A percentile compares a stretch with the other conserved stretches of the same genome.
These are phyloP conservation scores for Pogoniulus pusillus DNA, from an alignment of 2,797 vertebrate species.

Conservation along the genomic window DNA sequence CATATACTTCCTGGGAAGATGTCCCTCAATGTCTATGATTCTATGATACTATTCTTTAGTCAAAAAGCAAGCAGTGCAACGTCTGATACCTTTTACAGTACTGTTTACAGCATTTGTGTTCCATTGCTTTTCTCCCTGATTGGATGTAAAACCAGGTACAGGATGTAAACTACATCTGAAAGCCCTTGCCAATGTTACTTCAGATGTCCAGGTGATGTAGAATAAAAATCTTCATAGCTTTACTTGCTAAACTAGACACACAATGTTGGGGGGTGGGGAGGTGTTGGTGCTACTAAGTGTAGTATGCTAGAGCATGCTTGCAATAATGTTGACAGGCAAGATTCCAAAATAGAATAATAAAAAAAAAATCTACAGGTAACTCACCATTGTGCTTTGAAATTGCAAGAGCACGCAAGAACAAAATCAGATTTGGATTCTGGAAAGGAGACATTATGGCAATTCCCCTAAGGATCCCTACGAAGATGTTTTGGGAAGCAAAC, in stretches of 20 bases:
- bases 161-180: neutral
- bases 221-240: neutral
- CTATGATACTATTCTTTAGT: neutral
- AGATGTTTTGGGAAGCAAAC: neutral
- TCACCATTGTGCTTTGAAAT: neutral
- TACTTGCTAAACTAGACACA: neutral
- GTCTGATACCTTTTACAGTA: neutral
- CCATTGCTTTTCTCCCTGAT: neutral
- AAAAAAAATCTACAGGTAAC: neutral
- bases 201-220: neutral
- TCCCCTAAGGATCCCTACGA: neutral
- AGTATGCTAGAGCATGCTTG: neutral
- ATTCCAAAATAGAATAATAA: neutral
- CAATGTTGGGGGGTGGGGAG: neutral
- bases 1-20: neutral
- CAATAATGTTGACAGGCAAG: neutral
- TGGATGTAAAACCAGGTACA: neutral
- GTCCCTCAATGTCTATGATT: neutral
- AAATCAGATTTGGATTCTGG: neutral
- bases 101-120: neutral
- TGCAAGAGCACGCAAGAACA: neutral
- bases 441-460: neutral
- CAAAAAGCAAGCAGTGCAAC: neutral
- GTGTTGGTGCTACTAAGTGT: neutral
- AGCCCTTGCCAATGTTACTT: slow-evolving; percentile 1